phyloP scores from a whole-genome alignment of 1,140 invertebrate genomes.

The Procambarus virginalis region DNA sequence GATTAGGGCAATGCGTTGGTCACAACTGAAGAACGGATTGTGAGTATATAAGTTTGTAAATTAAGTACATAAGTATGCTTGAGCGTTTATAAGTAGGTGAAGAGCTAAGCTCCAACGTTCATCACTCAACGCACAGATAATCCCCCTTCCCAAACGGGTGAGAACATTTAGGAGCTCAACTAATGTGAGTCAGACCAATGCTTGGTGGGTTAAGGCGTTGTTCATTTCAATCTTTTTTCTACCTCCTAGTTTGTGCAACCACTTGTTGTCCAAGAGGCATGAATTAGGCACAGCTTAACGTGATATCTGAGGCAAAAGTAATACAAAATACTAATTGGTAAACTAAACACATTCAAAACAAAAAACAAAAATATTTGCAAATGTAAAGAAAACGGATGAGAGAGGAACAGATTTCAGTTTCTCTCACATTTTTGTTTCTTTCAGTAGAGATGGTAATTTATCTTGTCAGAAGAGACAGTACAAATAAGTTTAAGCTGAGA shows the following conservation, averaged over 20 bases:
- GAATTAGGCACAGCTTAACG: neutral
- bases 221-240: neutral
- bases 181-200: neutral
- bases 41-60: neutral
- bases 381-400: too few relatives aligned
- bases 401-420: too few relatives aligned
- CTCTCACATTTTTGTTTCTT: neutral
- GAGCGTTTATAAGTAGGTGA: neutral
- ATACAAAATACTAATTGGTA: too few relatives aligned
- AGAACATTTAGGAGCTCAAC: neutral
- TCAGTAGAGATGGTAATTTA: neutral
- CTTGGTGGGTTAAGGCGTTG: neutral
- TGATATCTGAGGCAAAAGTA: neutral
- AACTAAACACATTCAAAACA: too few relatives aligned
- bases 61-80: neutral
- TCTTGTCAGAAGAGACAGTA: slow-evolving; percentile 2
- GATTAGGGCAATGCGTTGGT: neutral
- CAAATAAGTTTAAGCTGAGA: slow-evolving; percentile 11
- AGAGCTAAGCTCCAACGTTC: neutral
- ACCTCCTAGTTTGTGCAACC: neutral
- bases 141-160: neutral
- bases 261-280: neutral
- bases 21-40: neutral
- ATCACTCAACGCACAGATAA: neutral
- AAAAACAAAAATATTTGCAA: too few relatives aligned